These are phyloP conservation scores for Lochmaea capreae DNA, from an alignment of 2,888 invertebrate species.

Conservation along the genomic window DNA sequence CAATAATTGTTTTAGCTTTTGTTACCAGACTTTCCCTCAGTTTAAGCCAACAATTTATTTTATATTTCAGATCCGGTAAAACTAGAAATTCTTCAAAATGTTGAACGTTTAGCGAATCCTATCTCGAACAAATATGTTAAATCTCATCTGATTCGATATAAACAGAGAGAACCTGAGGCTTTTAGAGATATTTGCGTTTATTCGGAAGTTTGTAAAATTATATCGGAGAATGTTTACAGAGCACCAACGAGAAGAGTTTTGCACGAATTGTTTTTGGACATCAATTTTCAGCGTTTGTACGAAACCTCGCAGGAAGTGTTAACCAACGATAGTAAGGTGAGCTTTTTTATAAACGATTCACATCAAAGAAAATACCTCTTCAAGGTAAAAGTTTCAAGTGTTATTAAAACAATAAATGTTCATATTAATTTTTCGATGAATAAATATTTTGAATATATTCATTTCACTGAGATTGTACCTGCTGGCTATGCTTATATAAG, in stretches of 20 bases:
- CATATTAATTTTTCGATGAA: no score
- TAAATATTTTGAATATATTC: no score
- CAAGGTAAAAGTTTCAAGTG: no score
- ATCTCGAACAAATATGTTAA: constrained; percentile 84
- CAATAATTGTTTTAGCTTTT: no score
- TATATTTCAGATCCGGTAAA: constrained; percentile 50
- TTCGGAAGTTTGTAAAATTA: constrained; percentile 87
- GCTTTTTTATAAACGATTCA: neutral
- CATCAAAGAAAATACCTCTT: no score
- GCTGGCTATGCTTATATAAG: no score
- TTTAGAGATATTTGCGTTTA: constrained; percentile 92
- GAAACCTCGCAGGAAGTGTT: constrained; percentile 58
- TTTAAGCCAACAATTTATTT: neutral
- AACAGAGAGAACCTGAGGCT: constrained; percentile 78
- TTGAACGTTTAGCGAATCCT: constrained; percentile 82
- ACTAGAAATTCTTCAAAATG: constrained; percentile 76
- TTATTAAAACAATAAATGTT: no score
- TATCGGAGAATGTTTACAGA: constrained; percentile 85
- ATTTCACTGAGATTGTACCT: no score
- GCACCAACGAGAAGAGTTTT: constrained; percentile 86
- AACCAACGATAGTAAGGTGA: constrained; percentile 13
- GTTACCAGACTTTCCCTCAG: no score
- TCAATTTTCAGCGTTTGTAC: constrained; percentile 76
- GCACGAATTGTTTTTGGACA: constrained; percentile 93
- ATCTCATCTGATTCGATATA: constrained; percentile 80